phyloP scores from a whole-genome alignment of 2,888 invertebrate species.

The Andrena minutula region DNA sequence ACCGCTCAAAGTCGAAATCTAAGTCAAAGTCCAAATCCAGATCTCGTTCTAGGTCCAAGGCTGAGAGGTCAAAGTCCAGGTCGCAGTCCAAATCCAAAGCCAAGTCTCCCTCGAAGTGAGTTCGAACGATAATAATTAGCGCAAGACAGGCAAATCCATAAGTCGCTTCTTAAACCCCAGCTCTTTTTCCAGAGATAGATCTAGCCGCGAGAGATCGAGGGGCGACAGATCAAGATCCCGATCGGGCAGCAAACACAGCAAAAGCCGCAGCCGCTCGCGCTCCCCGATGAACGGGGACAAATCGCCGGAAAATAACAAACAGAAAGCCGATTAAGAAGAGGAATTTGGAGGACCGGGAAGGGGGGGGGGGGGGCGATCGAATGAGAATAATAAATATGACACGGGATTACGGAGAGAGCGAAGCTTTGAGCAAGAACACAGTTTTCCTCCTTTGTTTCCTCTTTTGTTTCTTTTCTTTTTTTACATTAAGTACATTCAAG shows the following conservation, averaged over 20 bases:
- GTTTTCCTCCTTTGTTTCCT: slow-evolving; percentile 49
- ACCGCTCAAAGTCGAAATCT: slow-evolving; percentile 88
- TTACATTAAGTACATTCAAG: slow-evolving; percentile 74
- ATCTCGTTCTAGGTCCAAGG: slow-evolving; percentile 87
- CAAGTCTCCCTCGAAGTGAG: slow-evolving; percentile 86
- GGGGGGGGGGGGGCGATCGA: neutral
- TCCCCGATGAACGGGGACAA: slow-evolving; percentile 85
- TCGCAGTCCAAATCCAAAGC: slow-evolving; percentile 86
- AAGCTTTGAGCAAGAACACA: slow-evolving; percentile 1
- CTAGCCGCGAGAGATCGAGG: slow-evolving; percentile 83
- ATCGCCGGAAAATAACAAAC: slow-evolving; percentile 81
- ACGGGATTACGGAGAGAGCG: slow-evolving; percentile 16
- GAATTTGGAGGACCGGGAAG: neutral
- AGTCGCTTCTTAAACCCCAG: slow-evolving; percentile 25
- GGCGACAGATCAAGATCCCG: slow-evolving; percentile 83
- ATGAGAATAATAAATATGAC: neutral
- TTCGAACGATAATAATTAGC: slow-evolving; percentile 67
- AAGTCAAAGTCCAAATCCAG: slow-evolving; percentile 89
- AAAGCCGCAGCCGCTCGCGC: slow-evolving; percentile 83
- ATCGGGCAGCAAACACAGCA: slow-evolving; percentile 84
- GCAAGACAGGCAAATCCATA: slow-evolving; percentile 62
- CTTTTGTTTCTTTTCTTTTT: slow-evolving; percentile 54
- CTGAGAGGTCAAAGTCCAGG: slow-evolving; percentile 86
- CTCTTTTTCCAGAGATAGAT: slow-evolving; percentile 80
- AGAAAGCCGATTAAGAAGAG: slow-evolving; percentile 79